Conservation (phyloP, 2,888 invertebrate genomes). For the Brachycybe producta region DNA sequence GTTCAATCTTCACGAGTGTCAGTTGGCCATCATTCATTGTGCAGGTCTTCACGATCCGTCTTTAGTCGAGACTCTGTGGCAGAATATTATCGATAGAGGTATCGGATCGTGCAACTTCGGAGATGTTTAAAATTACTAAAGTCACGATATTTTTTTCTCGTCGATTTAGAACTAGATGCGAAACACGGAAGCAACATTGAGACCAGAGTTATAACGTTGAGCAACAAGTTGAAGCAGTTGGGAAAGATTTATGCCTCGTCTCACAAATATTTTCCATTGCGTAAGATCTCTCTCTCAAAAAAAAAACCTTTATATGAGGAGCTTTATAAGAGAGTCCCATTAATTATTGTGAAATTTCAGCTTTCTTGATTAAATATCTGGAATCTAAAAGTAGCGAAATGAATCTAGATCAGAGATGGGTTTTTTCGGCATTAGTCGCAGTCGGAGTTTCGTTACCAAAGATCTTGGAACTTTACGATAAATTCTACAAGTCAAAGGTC, state of each 20-base stretch:
- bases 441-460: slow-evolving; percentile 32
- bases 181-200: slow-evolving; percentile 19
- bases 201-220: slow-evolving; percentile 39
- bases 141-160: slow-evolving; percentile 1
- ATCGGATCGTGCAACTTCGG: too few relatives aligned
- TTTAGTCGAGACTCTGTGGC: slow-evolving; percentile 83
- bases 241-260: slow-evolving; percentile 66
- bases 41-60: slow-evolving; percentile 81
- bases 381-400: slow-evolving; percentile 32
- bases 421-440: slow-evolving; percentile 31
- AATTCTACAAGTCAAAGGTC: slow-evolving; percentile 34
- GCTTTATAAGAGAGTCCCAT: not conserved
- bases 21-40: slow-evolving; percentile 86
- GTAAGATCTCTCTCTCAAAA: slow-evolving; percentile 38
- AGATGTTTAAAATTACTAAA: not conserved
- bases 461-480: slow-evolving; percentile 36
- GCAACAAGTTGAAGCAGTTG: slow-evolving; percentile 55
- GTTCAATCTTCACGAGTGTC: slow-evolving; percentile 80
- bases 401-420: slow-evolving; percentile 32
- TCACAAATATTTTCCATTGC: slow-evolving; percentile 74
- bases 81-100: slow-evolving; percentile 51
- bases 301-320: not conserved
- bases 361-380: slow-evolving; percentile 33
- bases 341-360: slow-evolving; percentile 27
- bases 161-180: slow-evolving; percentile 26